Base-by-base conservation (phyloP, 1,140 invertebrate genomes). In the Popillia japonica region DNA sequence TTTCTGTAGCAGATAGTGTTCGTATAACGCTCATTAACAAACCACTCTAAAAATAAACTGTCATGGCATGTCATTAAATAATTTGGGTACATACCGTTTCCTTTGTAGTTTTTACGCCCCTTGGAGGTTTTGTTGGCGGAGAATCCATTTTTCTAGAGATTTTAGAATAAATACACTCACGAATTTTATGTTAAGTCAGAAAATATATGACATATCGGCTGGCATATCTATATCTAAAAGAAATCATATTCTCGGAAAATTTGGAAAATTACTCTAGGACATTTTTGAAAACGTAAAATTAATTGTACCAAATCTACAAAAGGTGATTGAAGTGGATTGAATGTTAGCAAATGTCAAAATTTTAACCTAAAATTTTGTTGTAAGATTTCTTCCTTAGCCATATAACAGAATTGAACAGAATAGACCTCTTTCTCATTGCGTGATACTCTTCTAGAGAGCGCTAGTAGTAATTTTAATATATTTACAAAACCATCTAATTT, bases 1-100 rank as follows among this genome's bases (percentile, higher is more conserved):
- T 98, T 88, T 97, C 96, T 89, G 95, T 98, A 41, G 95, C 94
- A 27, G 96, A 96, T 75, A 98, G 86, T 0, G 96, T 96, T 78
- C 96, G 90, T 81, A 98, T 98, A 7, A 98, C 96, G 59, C 95
- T 95, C 91, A 98, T 97, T 80, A 99, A 89, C 80, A 98, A 89
- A 75, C 95, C 95, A 88, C 94, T 95, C 95, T 96, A 83, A 3
- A 55, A 55, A 55, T 34, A 34, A 17, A 55, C 2, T 4, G 14
- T n/a, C 0, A 22, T n/a, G n/a, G n/a, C n/a, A 75, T 44, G 14
- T 55, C 17, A 17, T 17, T 17, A 55, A n/a, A 55, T 34, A 80
- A 59, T 72, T 74, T 73, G 20, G 14, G 9, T 77, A 86, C 85
- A 89, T 90, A 94, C 94, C 82, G 94, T 93, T 90, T 96, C 94